These are phyloP conservation scores for Melangyna quadrimaculata DNA, from an alignment of 2,888 invertebrate species.

Conservation along the genomic window DNA sequence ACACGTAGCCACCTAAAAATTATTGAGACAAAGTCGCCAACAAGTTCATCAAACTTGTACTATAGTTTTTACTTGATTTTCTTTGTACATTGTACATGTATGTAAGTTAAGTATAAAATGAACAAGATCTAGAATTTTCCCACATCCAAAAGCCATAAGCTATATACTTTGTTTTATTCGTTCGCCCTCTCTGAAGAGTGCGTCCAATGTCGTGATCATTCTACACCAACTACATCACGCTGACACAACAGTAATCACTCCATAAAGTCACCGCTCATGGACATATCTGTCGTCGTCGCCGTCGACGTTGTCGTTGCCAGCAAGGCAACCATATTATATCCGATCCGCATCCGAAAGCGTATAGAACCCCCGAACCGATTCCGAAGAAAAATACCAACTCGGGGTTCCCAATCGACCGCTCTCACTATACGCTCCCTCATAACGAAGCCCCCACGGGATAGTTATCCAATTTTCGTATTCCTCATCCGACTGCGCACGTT, in stretches of 20 bases:
- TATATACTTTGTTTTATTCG: constrained; percentile 17
- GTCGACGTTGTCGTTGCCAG: background rate
- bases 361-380: constrained; percentile 45
- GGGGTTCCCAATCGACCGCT: background rate
- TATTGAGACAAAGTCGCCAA: background rate
- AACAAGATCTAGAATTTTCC: constrained; percentile 33
- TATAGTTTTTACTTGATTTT: background rate
- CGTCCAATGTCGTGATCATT: constrained; percentile 33
- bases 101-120: background rate
- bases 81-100: background rate
- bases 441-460: constrained; percentile 52
- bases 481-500: constrained; percentile 19
- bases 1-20: background rate
- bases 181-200: constrained; percentile 21
- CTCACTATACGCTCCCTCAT: constrained; percentile 9
- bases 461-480: constrained; percentile 66
- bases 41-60: background rate
- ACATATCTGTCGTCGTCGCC: constrained; percentile 43
- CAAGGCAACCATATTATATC: background rate
- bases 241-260: constrained; percentile 70
- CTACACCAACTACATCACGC: constrained; percentile 68
- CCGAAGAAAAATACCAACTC: constrained; percentile 18
- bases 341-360: background rate
- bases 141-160: constrained; percentile 60
- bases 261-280: constrained; percentile 66